Evolutionary conservation across 2,888 invertebrate species (phyloP).

Genomic region (Yponomeuta sedellus): DNA sequence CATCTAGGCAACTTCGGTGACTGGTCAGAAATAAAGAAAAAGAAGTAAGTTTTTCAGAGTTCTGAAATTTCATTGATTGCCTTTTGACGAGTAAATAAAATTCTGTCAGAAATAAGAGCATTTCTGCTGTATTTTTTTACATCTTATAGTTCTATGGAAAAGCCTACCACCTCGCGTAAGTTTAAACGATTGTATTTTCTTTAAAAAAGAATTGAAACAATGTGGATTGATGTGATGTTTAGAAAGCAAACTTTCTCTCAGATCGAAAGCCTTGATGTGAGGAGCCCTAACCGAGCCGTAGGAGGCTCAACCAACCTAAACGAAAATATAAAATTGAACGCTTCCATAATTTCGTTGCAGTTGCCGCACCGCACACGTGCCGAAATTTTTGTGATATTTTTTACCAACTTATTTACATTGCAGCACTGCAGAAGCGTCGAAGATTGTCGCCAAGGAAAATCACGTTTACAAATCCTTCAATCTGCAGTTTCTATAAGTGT

Average conservation of each 20-base stretch:
- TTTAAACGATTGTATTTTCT: too few species aligned
- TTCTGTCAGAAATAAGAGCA: neutral
- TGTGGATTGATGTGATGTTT: too few species aligned
- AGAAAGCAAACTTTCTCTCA: too few species aligned
- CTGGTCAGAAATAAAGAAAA: neutral
- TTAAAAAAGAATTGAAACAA: too few species aligned
- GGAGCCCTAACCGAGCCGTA: too few species aligned
- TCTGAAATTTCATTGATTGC: neutral
- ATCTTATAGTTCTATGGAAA: neutral
- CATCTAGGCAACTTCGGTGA: neutral
- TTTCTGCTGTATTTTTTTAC: neutral
- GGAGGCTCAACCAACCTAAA: too few species aligned
- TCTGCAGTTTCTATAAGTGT: slow-evolving; percentile 45
- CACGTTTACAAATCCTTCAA: slow-evolving; percentile 44
- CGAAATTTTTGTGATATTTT: slow-evolving; percentile 69
- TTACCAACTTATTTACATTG: slow-evolving; percentile 57
- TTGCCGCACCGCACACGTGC: slow-evolving; percentile 76
- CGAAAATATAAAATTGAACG: neutral
- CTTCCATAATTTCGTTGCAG: slow-evolving; percentile 42
- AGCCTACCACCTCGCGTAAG: too few species aligned
- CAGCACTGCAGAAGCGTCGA: slow-evolving; percentile 40
- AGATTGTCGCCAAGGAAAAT: slow-evolving; percentile 37
- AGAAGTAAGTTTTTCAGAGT: neutral
- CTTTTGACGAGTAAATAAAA: neutral
- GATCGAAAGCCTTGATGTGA: too few species aligned